phyloP scores from a whole-genome alignment of 2,113 vertebrate species.

The Spheniscus mendiculus region DNA sequence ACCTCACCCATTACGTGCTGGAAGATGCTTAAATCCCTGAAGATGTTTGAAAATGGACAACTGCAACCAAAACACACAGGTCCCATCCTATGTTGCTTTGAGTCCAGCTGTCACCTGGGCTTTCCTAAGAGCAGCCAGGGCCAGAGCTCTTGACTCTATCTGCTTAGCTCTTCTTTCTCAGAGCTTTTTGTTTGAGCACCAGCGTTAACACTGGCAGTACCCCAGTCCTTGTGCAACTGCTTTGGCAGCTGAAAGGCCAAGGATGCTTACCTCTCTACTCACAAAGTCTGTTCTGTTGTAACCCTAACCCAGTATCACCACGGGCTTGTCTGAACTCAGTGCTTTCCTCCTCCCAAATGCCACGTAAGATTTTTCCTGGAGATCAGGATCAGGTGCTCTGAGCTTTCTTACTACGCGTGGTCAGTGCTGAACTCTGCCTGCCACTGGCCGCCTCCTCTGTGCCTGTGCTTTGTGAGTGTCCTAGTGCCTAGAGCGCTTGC shows the following conservation, averaged over 20 bases:
- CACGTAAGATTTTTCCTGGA: not conserved
- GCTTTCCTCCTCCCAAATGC: not conserved
- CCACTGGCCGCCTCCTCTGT: not conserved
- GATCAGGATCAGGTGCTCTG: not conserved
- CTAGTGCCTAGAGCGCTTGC: not conserved
- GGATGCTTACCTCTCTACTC: not conserved
- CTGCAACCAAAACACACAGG: not conserved
- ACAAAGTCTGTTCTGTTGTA: not conserved
- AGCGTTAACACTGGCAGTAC: not conserved
- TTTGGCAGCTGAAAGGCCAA: not conserved
- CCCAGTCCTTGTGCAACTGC: not conserved
- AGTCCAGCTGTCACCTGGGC: conserved; percentile 28
- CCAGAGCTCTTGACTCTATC: not conserved
- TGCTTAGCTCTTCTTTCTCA: conserved; percentile 5
- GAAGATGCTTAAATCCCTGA: not conserved
- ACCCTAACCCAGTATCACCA: not conserved
- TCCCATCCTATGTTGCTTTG: not conserved
- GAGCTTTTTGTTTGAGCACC: not conserved
- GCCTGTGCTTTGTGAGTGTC: not conserved
- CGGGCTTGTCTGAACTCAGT: not conserved
- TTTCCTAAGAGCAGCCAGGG: not conserved
- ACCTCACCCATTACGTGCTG: not conserved
- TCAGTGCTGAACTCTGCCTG: not conserved
- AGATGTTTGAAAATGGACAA: not conserved
- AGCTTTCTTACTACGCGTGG: fast-evolving